Base-by-base conservation (phyloP, 53 echinoderm and acorn worm species). In the Luidia sarsii region DNA sequence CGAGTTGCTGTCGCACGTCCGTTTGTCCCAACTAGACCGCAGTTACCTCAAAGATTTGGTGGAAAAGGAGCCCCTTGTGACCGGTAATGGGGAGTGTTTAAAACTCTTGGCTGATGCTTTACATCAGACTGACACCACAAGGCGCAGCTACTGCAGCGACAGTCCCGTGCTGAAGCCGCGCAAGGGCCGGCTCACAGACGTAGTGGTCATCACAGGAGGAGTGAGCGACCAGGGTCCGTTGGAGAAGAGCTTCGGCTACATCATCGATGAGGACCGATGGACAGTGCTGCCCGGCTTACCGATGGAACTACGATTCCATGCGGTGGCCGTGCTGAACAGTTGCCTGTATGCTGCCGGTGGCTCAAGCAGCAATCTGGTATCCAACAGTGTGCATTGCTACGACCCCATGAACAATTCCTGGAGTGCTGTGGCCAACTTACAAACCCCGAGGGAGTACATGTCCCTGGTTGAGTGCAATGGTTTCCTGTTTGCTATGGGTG, bases 91-190 rank as follows among this genome's bases (percentile, higher is more conserved):
- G 9, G 90, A 93, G 57, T 96, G 97, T 56, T 46, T 83, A 37
- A 82, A 83, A 48, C 73, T 93, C 70, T 68, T 91, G 1, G 84
- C 88, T 20, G 97, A 96, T 48, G 97, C 97, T 49, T 85, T 89
- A 39, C 93, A 93, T 32, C 97, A 96, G 57, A 96, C 96, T 8
- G 93, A 93, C 73, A 96, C 97, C 1, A 90, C 97, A 7, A 90
- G 97, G 57, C 41, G 86, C 23, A 96, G 97, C 57, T 96, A 96
- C 84, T 96, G 97, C 32, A 93, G 91, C n/a, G 97, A 96, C 75
- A 96, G 97, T 51, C 97, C 97, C 2, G 97, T 96, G 14, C 49
- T 96, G 80, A 96, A 93, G 61, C 97, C 97, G 3, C 93, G 97
- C 3, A 96, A 96, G 70, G 97, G 97, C 24, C 85, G 93, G 49